Evolutionary conservation across 2,888 invertebrate species (phyloP).

Genomic region (Trisateles emortualis): DNA sequence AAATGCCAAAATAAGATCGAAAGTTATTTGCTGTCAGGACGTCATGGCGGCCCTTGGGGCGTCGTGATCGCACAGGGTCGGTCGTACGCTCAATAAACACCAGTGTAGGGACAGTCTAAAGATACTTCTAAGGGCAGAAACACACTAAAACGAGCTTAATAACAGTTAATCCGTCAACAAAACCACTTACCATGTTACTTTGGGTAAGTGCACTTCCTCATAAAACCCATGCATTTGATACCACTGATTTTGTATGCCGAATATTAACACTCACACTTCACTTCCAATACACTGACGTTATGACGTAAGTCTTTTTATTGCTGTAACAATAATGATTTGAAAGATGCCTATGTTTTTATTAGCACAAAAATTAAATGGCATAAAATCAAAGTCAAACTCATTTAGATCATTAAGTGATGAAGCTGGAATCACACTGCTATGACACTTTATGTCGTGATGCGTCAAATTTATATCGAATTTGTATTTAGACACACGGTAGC

Average conservation of each 20-base stretch:
- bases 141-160: constrained; percentile 8
- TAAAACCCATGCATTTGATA: constrained; percentile 72
- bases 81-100: too few species aligned
- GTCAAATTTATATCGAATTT: too few species aligned
- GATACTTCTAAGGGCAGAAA: neutral
- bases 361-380: neutral
- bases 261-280: constrained; percentile 22
- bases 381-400: neutral
- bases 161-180: constrained; percentile 37
- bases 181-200: constrained; percentile 72
- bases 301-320: constrained; percentile 17
- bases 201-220: constrained; percentile 73
- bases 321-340: constrained; percentile 38
- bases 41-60: too few species aligned
- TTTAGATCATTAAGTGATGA: too few species aligned
- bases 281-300: constrained; percentile 20
- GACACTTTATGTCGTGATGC: too few species aligned
- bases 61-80: too few species aligned
- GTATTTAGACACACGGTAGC: too few species aligned
- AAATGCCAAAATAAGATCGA: too few species aligned
- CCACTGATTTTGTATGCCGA: constrained; percentile 16
- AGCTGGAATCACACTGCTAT: too few species aligned
- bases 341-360: constrained; percentile 11
- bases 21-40: too few species aligned
- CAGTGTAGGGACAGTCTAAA: neutral